These are phyloP conservation scores for Symphodus melops DNA, from an alignment of 2,113 vertebrate species.

Conservation along the genomic window DNA sequence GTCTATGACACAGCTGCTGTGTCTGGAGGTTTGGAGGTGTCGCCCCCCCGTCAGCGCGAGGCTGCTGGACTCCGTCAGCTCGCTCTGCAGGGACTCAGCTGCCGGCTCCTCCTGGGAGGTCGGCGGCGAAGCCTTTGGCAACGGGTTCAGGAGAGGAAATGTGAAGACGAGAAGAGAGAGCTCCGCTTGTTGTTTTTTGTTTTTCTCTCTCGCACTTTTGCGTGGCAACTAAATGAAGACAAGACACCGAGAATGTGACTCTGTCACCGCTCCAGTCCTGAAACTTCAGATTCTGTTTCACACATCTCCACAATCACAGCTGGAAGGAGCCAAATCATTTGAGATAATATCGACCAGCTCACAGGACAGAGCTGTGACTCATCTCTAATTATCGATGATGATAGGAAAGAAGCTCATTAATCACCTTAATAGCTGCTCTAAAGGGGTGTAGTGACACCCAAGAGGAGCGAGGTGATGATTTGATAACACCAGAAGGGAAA, in stretches of 20 bases:
- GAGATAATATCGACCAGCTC: slow-evolving; percentile 26
- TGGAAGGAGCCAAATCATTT: not conserved
- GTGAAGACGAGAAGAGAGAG: slow-evolving; percentile 18
- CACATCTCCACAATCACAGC: not conserved
- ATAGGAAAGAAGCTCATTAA: slow-evolving; percentile 22
- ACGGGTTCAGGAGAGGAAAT: slow-evolving; percentile 35
- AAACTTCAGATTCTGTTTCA: slow-evolving; percentile 3
- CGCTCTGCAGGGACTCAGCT: slow-evolving; percentile 15
- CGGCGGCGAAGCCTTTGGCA: slow-evolving; percentile 40
- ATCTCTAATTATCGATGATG: not conserved
- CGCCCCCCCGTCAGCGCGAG: slow-evolving; percentile 2
- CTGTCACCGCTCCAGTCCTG: not conserved
- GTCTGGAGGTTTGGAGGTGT: not conserved
- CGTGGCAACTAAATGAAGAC: slow-evolving; percentile 19
- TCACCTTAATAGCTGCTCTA: slow-evolving; percentile 24
- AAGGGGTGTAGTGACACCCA: not conserved
- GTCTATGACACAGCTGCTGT: slow-evolving; percentile 4
- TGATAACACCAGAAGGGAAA: slow-evolving; percentile 52
- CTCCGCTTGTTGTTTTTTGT: slow-evolving; percentile 41
- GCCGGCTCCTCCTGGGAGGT: slow-evolving; percentile 44
- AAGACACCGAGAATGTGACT: not conserved
- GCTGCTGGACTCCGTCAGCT: slow-evolving; percentile 13
- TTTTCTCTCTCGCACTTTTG: slow-evolving; percentile 36
- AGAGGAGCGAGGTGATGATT: slow-evolving; percentile 21
- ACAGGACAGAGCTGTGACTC: slow-evolving; percentile 19